A percentile compares a stretch with the other conserved stretches of the same genome.
These are phyloP conservation scores for Rissa tridactyla DNA, from an alignment of 2,113 vertebrate species.

Conservation along the genomic window DNA sequence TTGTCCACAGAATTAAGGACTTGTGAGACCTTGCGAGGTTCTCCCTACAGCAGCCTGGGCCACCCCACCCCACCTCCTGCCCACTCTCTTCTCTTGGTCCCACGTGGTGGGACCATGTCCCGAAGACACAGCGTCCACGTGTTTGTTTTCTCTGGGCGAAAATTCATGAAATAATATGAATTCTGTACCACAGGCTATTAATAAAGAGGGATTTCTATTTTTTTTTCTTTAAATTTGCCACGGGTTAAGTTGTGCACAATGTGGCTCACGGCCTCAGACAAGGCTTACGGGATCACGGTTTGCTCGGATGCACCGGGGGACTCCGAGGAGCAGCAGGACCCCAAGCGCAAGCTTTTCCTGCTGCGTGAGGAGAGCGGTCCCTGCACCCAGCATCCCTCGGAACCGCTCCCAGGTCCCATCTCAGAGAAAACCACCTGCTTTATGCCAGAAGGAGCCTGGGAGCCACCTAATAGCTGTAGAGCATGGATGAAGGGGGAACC, in stretches of 20 bases:
- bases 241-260: accelerated
- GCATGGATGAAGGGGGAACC: background rate
- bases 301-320: background rate
- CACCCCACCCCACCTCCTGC: too few species aligned
- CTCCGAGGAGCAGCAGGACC: background rate
- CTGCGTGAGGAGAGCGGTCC: too few species aligned
- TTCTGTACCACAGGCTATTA: background rate
- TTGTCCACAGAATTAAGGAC: background rate
- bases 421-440: background rate
- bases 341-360: background rate
- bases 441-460: background rate
- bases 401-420: background rate
- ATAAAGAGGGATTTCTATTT: background rate
- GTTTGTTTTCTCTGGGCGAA: background rate
- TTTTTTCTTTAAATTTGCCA: too few species aligned
- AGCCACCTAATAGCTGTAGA: background rate
- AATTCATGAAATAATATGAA: background rate
- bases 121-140: accelerated
- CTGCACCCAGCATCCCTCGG: background rate
- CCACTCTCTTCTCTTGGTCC: background rate
- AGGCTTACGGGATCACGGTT: background rate
- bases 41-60: background rate
- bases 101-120: accelerated
- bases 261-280: background rate
- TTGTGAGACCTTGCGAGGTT: background rate